Evolutionary conservation across 2,888 invertebrate genomes (phyloP), one percentile per base, ranked within the genome.

Genomic region (Myopa tessellatipennis): DNA sequence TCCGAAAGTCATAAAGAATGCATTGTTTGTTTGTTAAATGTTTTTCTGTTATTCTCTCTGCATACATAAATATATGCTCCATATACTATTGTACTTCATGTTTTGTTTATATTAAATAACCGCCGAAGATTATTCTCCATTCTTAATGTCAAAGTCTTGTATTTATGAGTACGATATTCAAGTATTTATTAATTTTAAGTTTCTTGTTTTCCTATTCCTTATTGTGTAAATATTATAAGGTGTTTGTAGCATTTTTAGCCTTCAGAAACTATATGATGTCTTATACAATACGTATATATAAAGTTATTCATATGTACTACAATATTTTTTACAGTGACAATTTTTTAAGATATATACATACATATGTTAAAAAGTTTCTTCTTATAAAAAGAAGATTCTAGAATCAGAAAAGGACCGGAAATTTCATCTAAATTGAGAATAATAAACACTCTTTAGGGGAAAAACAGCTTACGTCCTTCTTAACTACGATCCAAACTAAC

Each of bases 171-270:
- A 38, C 26, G 12, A 6, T 45, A 65, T 14, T 34, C 34, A 34
- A 34, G 18, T 14, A 50, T 26, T 50, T n/a, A 69, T 50, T 26
- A 18, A 52, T 70, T 55, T 16, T 45, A 60, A 61, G 26, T 45
- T 26, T 40, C 6, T 18, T 45, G 16, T 60, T 60, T 40, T 26
- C 18, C 38, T 63, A 40, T 63, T 61, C 26, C 5, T 16, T 45
- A 38, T 50, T 7, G 61, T 73, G 73, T 73, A 73, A 63, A 73
- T 73, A 73, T 63, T 45, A 50, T 73, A 38, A 18, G 73, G 36
- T 73, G 63, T 61, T 61, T 73, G 73, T 73, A 73, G 63, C 73
- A 73, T 73, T 63, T 61, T 63, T 73, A 40, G 26, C 26, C 26
- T 2, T 26, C 26, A 26, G 26, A 26, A 26, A 26, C 26, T 26